These are phyloP conservation scores for Megaceryle torquata DNA, from an alignment of 2,113 vertebrate genomes.

Conservation along the genomic window DNA sequence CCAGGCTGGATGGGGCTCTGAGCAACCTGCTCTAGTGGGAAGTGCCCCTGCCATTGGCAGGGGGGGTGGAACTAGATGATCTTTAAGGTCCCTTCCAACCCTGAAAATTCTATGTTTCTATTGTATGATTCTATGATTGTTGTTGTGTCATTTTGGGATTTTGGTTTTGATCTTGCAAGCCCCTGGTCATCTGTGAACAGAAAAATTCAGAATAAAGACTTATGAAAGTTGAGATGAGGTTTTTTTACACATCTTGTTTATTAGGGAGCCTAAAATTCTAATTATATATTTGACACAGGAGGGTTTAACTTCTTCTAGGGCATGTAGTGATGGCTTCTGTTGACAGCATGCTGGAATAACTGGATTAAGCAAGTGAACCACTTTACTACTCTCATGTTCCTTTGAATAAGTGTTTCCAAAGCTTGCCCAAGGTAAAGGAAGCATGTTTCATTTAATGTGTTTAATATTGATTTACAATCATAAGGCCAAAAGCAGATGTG, in stretches of 20 bases:
- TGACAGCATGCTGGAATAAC: neutral
- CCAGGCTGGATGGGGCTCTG: too few species aligned
- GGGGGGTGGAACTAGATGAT: too few species aligned
- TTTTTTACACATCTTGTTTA: neutral
- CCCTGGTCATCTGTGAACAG: neutral
- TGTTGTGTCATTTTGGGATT: too few species aligned
- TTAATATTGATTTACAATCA: neutral
- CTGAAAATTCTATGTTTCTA: too few species aligned
- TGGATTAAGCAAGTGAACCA: neutral
- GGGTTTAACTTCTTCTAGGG: neutral
- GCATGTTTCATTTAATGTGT: neutral
- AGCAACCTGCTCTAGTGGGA: too few species aligned
- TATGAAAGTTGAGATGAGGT: neutral
- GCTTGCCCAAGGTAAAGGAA: neutral
- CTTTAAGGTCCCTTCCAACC: too few species aligned
- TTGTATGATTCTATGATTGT: too few species aligned
- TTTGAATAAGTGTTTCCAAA: neutral
- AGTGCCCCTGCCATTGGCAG: too few species aligned
- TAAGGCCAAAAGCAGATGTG: neutral
- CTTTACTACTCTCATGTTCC: neutral
- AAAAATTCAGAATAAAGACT: neutral
- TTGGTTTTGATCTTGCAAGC: neutral
- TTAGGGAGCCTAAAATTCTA: neutral
- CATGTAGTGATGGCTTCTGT: neutral
- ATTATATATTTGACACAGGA: neutral